Evolutionary conservation across 2,797 vertebrate genomes (phyloP).

Genomic region (Alauda arvensis): DNA sequence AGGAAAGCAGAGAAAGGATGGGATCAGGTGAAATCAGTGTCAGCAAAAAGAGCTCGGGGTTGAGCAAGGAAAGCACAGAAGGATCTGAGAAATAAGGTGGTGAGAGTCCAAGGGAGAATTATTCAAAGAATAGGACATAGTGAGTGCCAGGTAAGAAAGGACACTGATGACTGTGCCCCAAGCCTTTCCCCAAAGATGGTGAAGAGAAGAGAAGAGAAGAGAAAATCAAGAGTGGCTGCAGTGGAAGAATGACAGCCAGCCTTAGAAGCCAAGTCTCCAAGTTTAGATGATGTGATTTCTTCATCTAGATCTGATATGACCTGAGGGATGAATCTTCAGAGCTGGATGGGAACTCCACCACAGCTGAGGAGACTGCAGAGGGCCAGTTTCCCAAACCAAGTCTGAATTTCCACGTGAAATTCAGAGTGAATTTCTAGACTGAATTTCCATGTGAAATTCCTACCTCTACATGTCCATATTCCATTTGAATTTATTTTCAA

Average conservation of each 20-base stretch:
- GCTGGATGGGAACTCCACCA: background rate
- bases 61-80: conserved; percentile 1
- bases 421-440: background rate
- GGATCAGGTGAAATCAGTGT: background rate
- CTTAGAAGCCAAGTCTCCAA: background rate
- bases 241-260: background rate
- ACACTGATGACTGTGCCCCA: background rate
- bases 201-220: background rate
- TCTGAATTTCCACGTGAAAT: background rate
- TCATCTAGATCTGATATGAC: background rate
- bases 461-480: background rate
- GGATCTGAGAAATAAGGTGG: background rate
- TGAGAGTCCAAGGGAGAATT: background rate
- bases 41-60: background rate
- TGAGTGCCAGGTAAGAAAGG: background rate
- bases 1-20: background rate
- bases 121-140: background rate
- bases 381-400: background rate
- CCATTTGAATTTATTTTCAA: background rate
- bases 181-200: background rate
- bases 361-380: background rate
- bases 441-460: background rate
- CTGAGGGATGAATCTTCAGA: background rate
- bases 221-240: background rate
- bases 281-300: background rate